Evolutionary conservation across 2,888 invertebrate species (phyloP).

Genomic region (Heteropelma amictum): DNA sequence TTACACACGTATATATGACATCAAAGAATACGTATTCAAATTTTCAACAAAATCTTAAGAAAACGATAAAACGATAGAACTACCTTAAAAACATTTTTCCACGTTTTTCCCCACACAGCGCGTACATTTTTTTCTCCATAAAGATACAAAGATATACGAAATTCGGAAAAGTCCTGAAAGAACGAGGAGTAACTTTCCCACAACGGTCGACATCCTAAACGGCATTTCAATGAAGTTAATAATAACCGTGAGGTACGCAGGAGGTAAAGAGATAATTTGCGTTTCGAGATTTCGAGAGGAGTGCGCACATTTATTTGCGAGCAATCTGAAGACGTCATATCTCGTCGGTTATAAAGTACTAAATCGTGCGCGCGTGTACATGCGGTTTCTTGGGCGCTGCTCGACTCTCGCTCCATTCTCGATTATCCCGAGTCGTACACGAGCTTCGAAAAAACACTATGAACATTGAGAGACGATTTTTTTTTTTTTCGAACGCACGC

Average conservation of each 20-base stretch:
- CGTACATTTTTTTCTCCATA: too few species aligned
- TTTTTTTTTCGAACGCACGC: slow-evolving; percentile 49
- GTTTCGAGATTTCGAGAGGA: slow-evolving; percentile 20
- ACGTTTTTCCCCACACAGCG: too few species aligned
- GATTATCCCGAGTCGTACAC: slow-evolving; percentile 20
- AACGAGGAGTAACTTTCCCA: neutral
- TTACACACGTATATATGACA: too few species aligned
- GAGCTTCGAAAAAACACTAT: slow-evolving; percentile 36
- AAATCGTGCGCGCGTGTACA: neutral
- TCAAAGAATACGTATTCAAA: too few species aligned
- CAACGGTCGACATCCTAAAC: too few species aligned
- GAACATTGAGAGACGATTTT: slow-evolving; percentile 49
- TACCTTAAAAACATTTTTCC: too few species aligned
- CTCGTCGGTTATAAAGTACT: slow-evolving; percentile 24
- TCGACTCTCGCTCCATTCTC: slow-evolving; percentile 34
- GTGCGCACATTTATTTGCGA: neutral
- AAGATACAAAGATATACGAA: too few species aligned
- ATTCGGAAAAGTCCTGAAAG: too few species aligned
- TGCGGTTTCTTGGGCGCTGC: slow-evolving; percentile 1
- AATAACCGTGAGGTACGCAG: neutral
- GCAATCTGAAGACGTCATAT: slow-evolving; percentile 1
- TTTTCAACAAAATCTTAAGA: too few species aligned
- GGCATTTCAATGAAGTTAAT: neutral
- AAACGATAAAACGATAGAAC: too few species aligned
- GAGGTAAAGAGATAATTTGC: neutral